Evolutionary conservation across 2,797 vertebrate species (phyloP).

Genomic region (Mallotus villosus): DNA sequence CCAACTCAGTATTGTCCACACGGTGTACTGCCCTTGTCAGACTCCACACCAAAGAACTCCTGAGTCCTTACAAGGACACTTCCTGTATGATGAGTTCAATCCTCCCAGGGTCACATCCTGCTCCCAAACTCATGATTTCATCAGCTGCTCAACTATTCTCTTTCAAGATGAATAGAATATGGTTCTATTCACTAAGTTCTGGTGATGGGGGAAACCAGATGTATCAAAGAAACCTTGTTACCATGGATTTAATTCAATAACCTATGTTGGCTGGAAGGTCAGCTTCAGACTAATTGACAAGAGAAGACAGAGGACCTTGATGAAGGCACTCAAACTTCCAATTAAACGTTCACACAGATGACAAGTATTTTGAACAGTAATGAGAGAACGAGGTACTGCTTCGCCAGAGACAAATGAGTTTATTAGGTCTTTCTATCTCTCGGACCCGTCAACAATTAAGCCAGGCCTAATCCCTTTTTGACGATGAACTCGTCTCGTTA

Average conservation of each 20-base stretch:
- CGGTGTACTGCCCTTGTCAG: no score
- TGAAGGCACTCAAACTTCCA: not conserved
- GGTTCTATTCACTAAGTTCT: not conserved
- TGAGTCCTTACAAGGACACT: no score
- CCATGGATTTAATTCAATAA: not conserved
- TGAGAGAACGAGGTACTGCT: not conserved
- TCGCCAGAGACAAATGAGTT: constrained; percentile 10
- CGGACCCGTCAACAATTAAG: constrained; percentile 25
- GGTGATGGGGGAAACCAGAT: not conserved
- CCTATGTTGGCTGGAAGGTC: not conserved
- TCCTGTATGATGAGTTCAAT: no score
- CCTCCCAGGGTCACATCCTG: not conserved
- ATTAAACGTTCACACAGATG: constrained; percentile 3
- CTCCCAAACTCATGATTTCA: not conserved
- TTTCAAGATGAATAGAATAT: not conserved
- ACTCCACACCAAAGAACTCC: no score
- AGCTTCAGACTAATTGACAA: not conserved
- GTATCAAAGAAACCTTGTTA: not conserved
- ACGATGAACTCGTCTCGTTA: constrained; percentile 25
- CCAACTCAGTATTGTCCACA: constrained; percentile 8
- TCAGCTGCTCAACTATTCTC: not conserved
- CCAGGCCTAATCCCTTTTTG: constrained; percentile 19
- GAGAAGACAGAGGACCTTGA: not conserved
- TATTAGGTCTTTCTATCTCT: constrained; percentile 7
- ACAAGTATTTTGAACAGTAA: not conserved